phyloP scores from a whole-genome alignment of 1,140 invertebrate species.

The Orchestia grillus region DNA sequence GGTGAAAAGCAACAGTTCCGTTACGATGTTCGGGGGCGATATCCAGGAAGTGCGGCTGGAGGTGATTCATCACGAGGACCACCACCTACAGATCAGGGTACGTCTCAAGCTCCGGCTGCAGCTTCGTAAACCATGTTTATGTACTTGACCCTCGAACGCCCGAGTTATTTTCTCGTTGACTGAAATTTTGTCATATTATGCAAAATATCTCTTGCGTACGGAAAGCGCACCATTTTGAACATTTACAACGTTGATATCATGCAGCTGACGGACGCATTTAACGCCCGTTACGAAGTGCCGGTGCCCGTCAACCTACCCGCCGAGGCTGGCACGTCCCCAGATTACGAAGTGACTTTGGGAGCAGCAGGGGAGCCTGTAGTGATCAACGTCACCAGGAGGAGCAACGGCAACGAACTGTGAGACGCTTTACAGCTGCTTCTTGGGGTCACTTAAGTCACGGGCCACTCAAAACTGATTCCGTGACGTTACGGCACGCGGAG shows the following conservation, averaged over 20 bases:
- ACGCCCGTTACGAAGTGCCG: constrained; percentile 65
- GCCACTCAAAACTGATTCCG: too few species aligned
- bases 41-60: constrained; percentile 36
- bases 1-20: constrained; percentile 13
- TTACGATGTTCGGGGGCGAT: constrained; percentile 59
- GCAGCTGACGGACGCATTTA: constrained; percentile 59
- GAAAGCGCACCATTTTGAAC: too few species aligned
- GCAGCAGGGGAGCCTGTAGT: constrained; percentile 69
- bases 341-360: constrained; percentile 16
- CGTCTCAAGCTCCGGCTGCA: not conserved
- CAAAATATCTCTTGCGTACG: too few species aligned
- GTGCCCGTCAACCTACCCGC: constrained; percentile 49
- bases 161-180: too few species aligned
- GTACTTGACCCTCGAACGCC: too few species aligned
- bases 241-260: too few species aligned
- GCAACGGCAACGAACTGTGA: constrained; percentile 70
- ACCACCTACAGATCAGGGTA: constrained; percentile 53
- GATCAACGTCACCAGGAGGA: constrained; percentile 70
- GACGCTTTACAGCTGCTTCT: constrained; percentile 41
- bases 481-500: too few species aligned
- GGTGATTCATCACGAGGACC: constrained; percentile 58
- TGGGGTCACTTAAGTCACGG: too few species aligned
- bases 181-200: too few species aligned
- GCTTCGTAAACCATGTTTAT: too few species aligned
- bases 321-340: not conserved